Evolutionary conservation across 30 jellyfish, hydroid and myxozoan genomes (phyloP).

Genomic region (Chrysaora quinquecirrha): DNA sequence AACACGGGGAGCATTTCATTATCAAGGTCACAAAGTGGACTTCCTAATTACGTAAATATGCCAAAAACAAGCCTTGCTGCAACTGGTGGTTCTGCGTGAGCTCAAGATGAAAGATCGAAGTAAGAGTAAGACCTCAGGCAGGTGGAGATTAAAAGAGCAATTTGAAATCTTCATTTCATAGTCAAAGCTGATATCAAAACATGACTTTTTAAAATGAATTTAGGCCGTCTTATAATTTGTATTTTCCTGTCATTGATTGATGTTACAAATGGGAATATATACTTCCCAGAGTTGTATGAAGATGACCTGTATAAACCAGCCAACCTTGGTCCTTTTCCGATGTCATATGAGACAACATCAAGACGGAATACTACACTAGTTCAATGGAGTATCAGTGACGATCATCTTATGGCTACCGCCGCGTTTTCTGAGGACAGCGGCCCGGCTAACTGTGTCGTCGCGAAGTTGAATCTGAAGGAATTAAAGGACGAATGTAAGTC

Average conservation of each 20-base stretch:
- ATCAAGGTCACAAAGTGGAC: neutral
- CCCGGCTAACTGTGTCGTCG: slow-evolving; percentile 75
- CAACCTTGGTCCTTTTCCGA: slow-evolving; percentile 95
- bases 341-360: slow-evolving; percentile 85
- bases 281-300: slow-evolving; percentile 95
- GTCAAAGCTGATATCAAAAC: neutral
- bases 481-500: slow-evolving; percentile 86
- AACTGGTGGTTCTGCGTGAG: slow-evolving; percentile 2
- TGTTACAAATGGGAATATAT: slow-evolving; percentile 60
- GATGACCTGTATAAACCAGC: slow-evolving; percentile 94
- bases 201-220: slow-evolving; percentile 8
- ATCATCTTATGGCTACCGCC: slow-evolving; percentile 75
- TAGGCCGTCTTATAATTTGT: neutral
- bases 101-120: slow-evolving; percentile 1
- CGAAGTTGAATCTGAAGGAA: slow-evolving; percentile 70
- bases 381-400: slow-evolving; percentile 83
- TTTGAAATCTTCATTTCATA: neutral
- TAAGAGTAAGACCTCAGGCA: slow-evolving; percentile 10
- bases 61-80: neutral
- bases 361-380: slow-evolving; percentile 79
- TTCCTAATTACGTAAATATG: neutral
- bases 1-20: too few species aligned
- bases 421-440: slow-evolving; percentile 93
- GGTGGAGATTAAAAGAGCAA: slow-evolving; percentile 64
- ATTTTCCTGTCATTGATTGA: neutral